These are phyloP conservation scores for Acanthacorydalis orientalis DNA, from an alignment of 2,888 invertebrate species.

Conservation along the genomic window DNA sequence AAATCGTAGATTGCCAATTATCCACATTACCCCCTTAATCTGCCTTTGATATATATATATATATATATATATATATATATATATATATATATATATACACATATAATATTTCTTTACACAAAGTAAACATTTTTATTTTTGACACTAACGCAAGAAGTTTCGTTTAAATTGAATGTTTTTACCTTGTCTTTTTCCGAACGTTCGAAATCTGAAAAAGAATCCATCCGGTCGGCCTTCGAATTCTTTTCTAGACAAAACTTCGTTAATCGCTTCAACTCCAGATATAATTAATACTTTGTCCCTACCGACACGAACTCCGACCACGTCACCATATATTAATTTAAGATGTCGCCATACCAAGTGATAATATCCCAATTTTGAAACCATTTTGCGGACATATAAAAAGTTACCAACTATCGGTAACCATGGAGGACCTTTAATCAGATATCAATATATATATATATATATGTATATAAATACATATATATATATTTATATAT, in stretches of 20 bases:
- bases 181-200: constrained; percentile 51
- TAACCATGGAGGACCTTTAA: constrained; percentile 35
- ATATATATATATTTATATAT: background rate
- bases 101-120: too few relatives aligned
- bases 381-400: constrained; percentile 21
- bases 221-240: constrained; percentile 56
- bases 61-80: constrained; percentile 15
- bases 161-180: constrained; percentile 14
- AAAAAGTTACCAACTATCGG: constrained; percentile 35
- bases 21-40: too few relatives aligned
- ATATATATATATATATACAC: too few relatives aligned
- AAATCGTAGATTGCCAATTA: too few relatives aligned
- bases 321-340: constrained; percentile 40
- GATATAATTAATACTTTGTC: constrained; percentile 43
- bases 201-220: constrained; percentile 47
- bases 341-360: constrained; percentile 40
- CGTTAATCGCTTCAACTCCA: constrained; percentile 40
- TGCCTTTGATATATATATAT: constrained; percentile 13
- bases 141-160: too few relatives aligned
- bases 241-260: constrained; percentile 40
- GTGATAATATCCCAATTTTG: constrained; percentile 32
- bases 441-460: background rate
- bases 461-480: background rate
- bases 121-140: background rate
- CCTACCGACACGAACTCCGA: constrained; percentile 47